Evolutionary conservation across 2,797 vertebrate species (phyloP).

Genomic region (Sparidentex hasta): DNA sequence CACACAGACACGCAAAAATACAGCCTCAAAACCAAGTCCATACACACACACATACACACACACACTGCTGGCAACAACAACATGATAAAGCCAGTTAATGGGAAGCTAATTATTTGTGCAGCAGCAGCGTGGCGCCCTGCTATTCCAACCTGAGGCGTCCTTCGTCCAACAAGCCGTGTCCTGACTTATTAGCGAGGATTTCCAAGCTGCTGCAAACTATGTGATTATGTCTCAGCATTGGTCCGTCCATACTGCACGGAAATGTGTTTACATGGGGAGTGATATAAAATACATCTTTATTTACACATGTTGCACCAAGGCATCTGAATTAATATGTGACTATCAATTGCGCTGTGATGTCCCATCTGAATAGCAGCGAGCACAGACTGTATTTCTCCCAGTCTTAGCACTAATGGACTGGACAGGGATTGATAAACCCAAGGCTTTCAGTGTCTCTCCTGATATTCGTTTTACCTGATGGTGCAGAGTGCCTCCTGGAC

Average conservation of each 20-base stretch:
- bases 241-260: background rate
- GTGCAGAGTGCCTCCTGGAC: no score
- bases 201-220: conserved; percentile 5
- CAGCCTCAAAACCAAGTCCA: background rate
- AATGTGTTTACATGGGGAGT: background rate
- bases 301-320: background rate
- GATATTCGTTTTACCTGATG: no score
- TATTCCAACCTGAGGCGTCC: background rate
- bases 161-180: conserved; percentile 8
- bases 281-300: background rate
- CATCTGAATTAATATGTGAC: background rate
- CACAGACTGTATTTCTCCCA: background rate
- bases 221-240: conserved; percentile 9
- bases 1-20: background rate
- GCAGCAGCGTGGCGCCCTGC: conserved; percentile 15
- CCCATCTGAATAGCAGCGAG: background rate
- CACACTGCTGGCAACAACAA: background rate
- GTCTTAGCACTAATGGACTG: background rate
- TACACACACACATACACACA: conserved; percentile 2
- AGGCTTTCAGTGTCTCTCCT: background rate
- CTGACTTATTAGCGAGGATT: conserved; percentile 26
- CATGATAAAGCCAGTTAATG: conserved; percentile 37
- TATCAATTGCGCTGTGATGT: background rate
- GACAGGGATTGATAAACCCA: background rate
- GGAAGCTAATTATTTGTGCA: conserved; percentile 42